Evolutionary conservation across 2,797 vertebrate species (phyloP).

Genomic region (Enteromius argenteus): DNA sequence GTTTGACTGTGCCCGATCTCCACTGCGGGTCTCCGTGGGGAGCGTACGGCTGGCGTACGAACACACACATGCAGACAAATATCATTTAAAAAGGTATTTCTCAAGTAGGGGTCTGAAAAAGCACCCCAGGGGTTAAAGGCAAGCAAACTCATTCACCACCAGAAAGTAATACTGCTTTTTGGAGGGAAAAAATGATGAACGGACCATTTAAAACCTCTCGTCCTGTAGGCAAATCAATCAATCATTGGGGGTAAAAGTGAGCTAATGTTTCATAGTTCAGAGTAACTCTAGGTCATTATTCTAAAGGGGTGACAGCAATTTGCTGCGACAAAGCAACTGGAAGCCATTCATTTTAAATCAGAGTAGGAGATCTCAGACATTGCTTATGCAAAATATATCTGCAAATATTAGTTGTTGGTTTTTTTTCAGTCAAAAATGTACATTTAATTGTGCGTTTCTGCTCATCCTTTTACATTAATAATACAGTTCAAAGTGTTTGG

Average conservation of each 20-base stretch:
- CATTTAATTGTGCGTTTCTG: background rate
- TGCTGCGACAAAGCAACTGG: background rate
- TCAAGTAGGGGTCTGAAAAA: conserved; percentile 20
- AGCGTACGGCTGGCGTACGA: background rate
- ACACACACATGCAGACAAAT: conserved; percentile 9
- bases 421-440: background rate
- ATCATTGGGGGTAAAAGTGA: background rate
- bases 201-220: conserved; percentile 8
- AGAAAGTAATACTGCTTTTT: conserved; percentile 6
- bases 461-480: background rate
- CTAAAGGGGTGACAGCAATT: conserved; percentile 1
- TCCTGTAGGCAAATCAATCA: conserved; percentile 8
- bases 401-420: background rate
- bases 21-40: conserved; percentile 16
- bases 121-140: background rate
- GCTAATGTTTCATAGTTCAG: conserved; percentile 21
- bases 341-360: conserved; percentile 4
- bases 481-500: background rate
- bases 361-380: background rate
- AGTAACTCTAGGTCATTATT: conserved; percentile 24
- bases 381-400: background rate
- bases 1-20: conserved; percentile 42
- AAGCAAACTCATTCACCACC: conserved; percentile 10
- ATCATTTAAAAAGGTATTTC: conserved; percentile 9
- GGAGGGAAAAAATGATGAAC: background rate